These are phyloP conservation scores for Nerophis ophidion DNA, from an alignment of 2,113 vertebrate genomes.

Conservation along the genomic window DNA sequence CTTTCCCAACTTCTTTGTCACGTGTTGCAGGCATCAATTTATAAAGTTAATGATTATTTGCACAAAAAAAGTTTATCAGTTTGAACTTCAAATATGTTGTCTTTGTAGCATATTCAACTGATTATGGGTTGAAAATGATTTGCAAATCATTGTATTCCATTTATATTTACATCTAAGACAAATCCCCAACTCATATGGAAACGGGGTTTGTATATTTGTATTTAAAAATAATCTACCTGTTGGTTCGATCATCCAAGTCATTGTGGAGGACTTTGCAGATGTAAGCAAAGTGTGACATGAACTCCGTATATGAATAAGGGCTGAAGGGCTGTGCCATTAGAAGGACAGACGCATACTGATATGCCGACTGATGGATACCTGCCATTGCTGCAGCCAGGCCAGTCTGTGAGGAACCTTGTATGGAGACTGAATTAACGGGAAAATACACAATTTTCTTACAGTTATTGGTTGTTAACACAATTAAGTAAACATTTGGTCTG, in stretches of 20 bases:
- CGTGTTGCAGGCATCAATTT: too few relatives aligned
- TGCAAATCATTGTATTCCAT: too few relatives aligned
- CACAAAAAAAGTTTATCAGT: too few relatives aligned
- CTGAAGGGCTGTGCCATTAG: conserved; percentile 60
- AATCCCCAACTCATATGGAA: too few relatives aligned
- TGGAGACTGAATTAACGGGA: conserved; percentile 25
- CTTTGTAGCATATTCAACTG: too few relatives aligned
- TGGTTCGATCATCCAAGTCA: conserved; percentile 24
- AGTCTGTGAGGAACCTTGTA: conserved; percentile 12
- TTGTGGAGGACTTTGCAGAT: conserved; percentile 44
- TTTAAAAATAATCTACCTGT: conserved; percentile 51
- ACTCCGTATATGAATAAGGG: conserved; percentile 69
- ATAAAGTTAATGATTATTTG: too few relatives aligned
- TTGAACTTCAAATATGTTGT: too few relatives aligned
- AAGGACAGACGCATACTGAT: conserved; percentile 58
- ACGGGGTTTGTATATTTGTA: background rate
- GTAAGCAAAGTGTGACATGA: conserved; percentile 64
- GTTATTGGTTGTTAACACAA: background rate
- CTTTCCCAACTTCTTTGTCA: too few relatives aligned
- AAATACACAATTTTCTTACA: background rate
- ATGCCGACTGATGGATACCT: conserved; percentile 71
- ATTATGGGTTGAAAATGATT: too few relatives aligned
- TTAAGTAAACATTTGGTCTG: background rate
- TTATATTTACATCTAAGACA: too few relatives aligned
- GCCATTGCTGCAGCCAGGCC: conserved; percentile 67